Evolutionary conservation across 2,888 invertebrate genomes (phyloP).

Genomic region (Atrina japonica): DNA sequence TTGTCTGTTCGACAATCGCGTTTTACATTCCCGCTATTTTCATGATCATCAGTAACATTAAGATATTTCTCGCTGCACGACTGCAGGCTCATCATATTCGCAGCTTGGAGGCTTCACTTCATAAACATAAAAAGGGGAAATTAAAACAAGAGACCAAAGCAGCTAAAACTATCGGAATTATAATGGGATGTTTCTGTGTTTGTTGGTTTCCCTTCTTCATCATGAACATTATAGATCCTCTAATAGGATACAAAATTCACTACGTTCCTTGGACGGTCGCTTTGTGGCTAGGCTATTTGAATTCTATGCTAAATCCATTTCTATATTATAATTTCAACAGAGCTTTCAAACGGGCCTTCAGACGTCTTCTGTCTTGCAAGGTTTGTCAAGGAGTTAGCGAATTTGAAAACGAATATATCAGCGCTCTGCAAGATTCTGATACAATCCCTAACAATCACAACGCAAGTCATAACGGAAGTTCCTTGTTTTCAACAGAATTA

Average conservation of each 20-base stretch:
- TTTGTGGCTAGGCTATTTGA: constrained; percentile 76
- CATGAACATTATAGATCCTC: constrained; percentile 74
- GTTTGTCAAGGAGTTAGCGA: constrained; percentile 71
- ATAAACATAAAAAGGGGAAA: constrained; percentile 67
- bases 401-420: constrained; percentile 60
- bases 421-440: background rate
- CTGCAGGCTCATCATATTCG: constrained; percentile 75
- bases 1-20: constrained; percentile 74
- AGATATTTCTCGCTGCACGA: constrained; percentile 73
- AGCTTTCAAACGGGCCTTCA: constrained; percentile 71
- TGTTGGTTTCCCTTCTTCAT: constrained; percentile 79
- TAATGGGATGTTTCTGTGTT: constrained; percentile 76
- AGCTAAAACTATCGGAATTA: constrained; percentile 75
- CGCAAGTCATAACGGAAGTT: background rate
- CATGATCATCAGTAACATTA: constrained; percentile 73
- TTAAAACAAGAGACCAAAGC: constrained; percentile 77
- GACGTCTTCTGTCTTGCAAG: constrained; percentile 65
- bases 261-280: constrained; percentile 72
- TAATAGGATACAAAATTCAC: constrained; percentile 72
- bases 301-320: constrained; percentile 73
- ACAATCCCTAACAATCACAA: constrained; percentile 15
- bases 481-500: constrained; percentile 11
- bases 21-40: constrained; percentile 77
- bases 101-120: constrained; percentile 67
- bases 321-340: constrained; percentile 72